Conservation (phyloP, 2,888 invertebrate species). For the Lepidocyrtoides sp. region DNA sequence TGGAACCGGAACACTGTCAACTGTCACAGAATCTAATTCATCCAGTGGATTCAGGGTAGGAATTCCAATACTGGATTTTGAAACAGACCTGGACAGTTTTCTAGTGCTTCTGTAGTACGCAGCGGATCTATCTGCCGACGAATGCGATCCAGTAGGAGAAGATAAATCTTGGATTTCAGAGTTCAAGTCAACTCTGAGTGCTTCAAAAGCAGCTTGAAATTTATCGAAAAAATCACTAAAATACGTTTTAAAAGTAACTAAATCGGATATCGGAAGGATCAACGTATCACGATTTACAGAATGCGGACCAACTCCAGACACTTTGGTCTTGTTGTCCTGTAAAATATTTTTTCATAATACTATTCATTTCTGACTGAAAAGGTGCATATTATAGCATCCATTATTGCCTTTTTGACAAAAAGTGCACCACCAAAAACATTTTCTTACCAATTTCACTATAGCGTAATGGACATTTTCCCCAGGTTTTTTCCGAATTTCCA, state of each 20-base stretch:
- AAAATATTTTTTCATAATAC: no score
- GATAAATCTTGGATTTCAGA: constrained; percentile 60
- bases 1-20: constrained; percentile 52
- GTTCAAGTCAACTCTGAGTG: constrained; percentile 51
- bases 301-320: constrained; percentile 63
- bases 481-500: constrained; percentile 79
- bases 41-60: background rate
- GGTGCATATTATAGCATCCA: background rate
- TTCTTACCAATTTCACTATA: constrained; percentile 75
- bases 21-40: constrained; percentile 51
- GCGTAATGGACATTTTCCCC: constrained; percentile 74
- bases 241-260: constrained; percentile 74
- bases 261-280: constrained; percentile 64
- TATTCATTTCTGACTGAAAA: no score
- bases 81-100: constrained; percentile 57
- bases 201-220: constrained; percentile 63
- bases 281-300: constrained; percentile 72
- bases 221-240: constrained; percentile 75
- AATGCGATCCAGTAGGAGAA: constrained; percentile 34
- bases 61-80: background rate
- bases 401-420: no score
- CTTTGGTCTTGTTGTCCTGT: constrained; percentile 76
- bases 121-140: constrained; percentile 33
- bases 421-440: no score
- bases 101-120: constrained; percentile 65